Conservation (phyloP, 2,113 vertebrate species). For the Amazona guildingii region DNA sequence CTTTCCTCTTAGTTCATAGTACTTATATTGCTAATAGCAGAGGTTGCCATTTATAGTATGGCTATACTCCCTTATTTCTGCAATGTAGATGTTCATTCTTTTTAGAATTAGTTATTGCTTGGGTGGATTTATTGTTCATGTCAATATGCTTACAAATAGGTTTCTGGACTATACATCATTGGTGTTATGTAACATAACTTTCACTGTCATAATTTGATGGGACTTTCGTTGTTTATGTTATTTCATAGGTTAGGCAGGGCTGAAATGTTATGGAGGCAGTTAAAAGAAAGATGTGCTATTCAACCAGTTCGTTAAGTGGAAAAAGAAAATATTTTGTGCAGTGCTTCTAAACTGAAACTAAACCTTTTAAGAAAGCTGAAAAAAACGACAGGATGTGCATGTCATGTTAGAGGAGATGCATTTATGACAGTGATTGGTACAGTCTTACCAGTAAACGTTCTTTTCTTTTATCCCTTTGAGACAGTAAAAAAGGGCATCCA, state of each 20-base stretch:
- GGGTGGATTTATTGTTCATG: background rate
- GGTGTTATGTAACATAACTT: background rate
- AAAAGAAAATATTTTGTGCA: background rate
- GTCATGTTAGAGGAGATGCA: background rate
- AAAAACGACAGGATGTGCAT: background rate
- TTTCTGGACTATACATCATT: background rate
- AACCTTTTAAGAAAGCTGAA: background rate
- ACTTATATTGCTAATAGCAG: background rate
- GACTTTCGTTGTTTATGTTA: background rate
- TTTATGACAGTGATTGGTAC: fast-evolving
- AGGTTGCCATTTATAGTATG: background rate
- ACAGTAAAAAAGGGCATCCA: background rate
- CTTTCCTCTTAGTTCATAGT: background rate
- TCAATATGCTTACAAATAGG: background rate
- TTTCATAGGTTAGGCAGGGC: background rate
- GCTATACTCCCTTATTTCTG: background rate
- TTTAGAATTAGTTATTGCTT: background rate
- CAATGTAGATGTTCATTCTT: background rate
- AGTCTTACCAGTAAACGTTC: background rate
- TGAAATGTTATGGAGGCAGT: background rate
- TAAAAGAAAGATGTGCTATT: background rate
- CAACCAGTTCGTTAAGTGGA: background rate
- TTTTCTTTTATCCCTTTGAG: background rate
- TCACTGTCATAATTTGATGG: background rate
- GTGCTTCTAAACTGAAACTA: background rate